Conservation (phyloP, 2,113 vertebrate species). For the Phyllostomus discolor region DNA sequence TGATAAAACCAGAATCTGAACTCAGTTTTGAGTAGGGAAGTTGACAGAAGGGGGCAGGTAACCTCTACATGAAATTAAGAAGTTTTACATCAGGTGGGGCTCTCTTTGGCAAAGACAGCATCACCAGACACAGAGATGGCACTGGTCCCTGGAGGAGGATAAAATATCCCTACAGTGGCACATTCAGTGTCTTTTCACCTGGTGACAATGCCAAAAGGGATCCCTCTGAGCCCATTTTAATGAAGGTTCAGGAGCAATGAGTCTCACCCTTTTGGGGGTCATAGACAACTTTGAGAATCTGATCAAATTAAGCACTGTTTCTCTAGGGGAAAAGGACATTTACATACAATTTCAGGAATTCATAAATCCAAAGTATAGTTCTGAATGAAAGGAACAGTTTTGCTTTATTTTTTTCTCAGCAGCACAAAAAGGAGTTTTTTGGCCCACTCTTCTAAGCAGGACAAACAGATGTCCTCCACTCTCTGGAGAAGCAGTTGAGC, state of each 20-base stretch:
- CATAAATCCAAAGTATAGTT: not conserved
- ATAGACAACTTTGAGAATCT: conserved; percentile 20
- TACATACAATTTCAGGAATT: conserved; percentile 7
- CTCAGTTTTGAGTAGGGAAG: not conserved
- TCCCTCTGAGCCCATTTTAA: not conserved
- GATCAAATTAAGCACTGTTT: not conserved
- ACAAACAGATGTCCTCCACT: not conserved
- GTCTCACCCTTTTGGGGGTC: not conserved
- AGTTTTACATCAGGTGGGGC: not conserved
- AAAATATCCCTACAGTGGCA: not conserved
- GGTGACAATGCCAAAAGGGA: not conserved
- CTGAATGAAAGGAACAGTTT: not conserved
- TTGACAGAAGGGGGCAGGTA: not conserved
- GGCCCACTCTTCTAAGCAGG: not conserved
- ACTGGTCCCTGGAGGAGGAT: not conserved
- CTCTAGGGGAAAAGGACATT: not conserved
- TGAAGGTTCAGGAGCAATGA: not conserved
- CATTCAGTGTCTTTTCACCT: not conserved
- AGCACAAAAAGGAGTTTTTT: not conserved
- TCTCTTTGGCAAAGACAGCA: not conserved
- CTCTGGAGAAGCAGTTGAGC: not conserved
- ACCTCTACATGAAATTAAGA: not conserved
- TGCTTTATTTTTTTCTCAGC: not conserved
- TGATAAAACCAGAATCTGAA: not conserved
- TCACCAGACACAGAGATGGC: not conserved